Base-by-base conservation (phyloP, 2,797 vertebrate genomes). In the Enteromius mattozi region DNA sequence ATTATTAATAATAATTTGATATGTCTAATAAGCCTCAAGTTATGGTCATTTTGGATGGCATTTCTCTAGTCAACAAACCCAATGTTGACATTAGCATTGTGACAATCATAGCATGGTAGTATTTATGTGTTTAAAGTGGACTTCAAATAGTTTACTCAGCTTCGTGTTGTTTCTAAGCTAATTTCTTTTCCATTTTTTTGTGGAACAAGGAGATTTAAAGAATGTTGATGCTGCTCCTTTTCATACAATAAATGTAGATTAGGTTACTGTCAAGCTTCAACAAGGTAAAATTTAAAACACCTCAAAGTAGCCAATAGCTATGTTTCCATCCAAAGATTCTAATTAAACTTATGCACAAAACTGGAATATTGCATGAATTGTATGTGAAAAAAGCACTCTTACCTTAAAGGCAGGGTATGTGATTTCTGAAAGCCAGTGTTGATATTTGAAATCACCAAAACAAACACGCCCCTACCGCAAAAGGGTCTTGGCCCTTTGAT, bases 41-140 rank as follows among this genome's bases (percentile, higher is more conserved):
- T 30, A 68, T 69, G 35, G 61, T 54, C 10, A 42, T 76, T 83
- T 83, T 83, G 61, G 47, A 68, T 69, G 47, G 47, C 9, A 42
- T 77, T 77, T 83, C 30, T 82, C 30, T 77, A 51, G 71, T 33
- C 59, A 65, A 19, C 37, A 63, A 74, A 30, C 35, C 10, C 16
- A 59, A 33, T 33, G 27, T 74, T 74, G 9, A 35, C 24, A 0
- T 59, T 17, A 24, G 6, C 51, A 40, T 35, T 59, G 13, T n/a
- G 74, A 59, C 21, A 47, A n/a, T 63, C 27, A 61, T 7, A 24
- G 3, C 40, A 17, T 65, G 27, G 56, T 27, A 24, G 13, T 37
- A 49, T 63, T 61, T 33, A 17, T 51, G 16, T 6, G 51, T 68
- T 80, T 79, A 35, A 79, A 49, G 27, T n/a, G 16, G 0, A 16